Percentiles rank a stretch among this genome's conserved stretches.
These are phyloP conservation scores for Takifugu flavidus DNA, from an alignment of 2,113 vertebrate species.

Conservation along the genomic window DNA sequence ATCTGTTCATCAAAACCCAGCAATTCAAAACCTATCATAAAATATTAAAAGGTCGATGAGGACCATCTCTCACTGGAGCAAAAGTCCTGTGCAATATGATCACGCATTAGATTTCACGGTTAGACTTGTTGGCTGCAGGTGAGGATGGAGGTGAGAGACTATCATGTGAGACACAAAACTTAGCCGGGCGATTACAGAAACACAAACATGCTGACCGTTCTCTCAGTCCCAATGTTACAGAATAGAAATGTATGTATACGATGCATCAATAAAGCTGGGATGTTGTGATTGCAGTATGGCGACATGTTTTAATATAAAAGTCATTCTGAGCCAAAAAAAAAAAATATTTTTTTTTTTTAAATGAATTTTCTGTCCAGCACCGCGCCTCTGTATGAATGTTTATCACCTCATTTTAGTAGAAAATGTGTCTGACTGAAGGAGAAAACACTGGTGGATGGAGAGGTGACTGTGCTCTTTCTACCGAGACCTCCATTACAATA, in stretches of 20 bases:
- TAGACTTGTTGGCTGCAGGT: conserved; percentile 16
- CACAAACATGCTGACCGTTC: too few relatives aligned
- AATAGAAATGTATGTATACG: too few relatives aligned
- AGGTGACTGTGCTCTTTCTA: conserved; percentile 50
- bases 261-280: too few relatives aligned
- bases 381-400: background rate
- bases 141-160: background rate
- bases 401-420: background rate
- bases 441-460: conserved; percentile 21
- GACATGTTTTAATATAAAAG: too few relatives aligned
- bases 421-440: conserved; percentile 17
- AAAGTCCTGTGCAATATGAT: conserved; percentile 2
- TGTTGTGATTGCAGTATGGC: too few relatives aligned
- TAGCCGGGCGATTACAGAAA: conserved; percentile 5
- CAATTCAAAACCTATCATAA: conserved; percentile 2
- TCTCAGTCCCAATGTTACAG: too few relatives aligned
- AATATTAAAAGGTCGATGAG: background rate
- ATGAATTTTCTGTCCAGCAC: background rate
- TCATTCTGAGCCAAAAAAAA: too few relatives aligned
- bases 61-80: background rate
- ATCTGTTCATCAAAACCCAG: conserved; percentile 1
- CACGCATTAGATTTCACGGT: conserved; percentile 14
- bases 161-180: conserved; percentile 7
- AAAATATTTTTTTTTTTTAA: too few relatives aligned
- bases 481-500: conserved; percentile 57